Evolutionary conservation across 2,888 invertebrate genomes (phyloP).

Genomic region (Sarcophaga carnaria): DNA sequence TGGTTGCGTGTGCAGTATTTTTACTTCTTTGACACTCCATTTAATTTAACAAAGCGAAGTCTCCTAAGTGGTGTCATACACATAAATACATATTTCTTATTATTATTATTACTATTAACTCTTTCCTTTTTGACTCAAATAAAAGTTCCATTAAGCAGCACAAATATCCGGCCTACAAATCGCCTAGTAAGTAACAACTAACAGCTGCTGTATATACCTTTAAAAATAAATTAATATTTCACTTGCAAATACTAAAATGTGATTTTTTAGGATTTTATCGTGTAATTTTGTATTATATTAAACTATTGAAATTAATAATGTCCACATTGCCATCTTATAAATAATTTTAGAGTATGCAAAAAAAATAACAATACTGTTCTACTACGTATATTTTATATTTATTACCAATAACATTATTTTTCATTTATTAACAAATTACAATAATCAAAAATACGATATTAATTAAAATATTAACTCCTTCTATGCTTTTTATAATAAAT

Average conservation of each 20-base stretch:
- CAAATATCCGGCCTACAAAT: constrained; percentile 26
- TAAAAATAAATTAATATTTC: constrained; percentile 37
- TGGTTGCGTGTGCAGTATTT: not conserved
- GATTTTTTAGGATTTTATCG: constrained; percentile 31
- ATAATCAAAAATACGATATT: not conserved
- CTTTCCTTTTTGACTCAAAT: constrained; percentile 15
- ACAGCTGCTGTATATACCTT: constrained; percentile 48
- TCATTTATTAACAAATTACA: not conserved
- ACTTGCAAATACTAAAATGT: constrained; percentile 38
- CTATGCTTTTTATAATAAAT: constrained; percentile 33
- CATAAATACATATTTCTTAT: constrained; percentile 1
- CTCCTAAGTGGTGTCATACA: constrained; percentile 10
- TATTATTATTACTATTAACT: no score
- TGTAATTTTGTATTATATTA: constrained; percentile 54
- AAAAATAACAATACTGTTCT: not conserved
- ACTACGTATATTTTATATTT: not conserved
- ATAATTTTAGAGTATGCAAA: constrained; percentile 9
- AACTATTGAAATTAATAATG: constrained; percentile 25
- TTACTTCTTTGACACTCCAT: not conserved
- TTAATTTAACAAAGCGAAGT: not conserved
- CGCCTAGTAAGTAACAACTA: constrained; percentile 3
- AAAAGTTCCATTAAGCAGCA: constrained; percentile 37
- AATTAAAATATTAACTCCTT: not conserved
- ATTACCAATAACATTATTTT: constrained; percentile 16
- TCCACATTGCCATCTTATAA: not conserved